Conservation (phyloP, 2,113 vertebrate genomes). For the Piprites chloris region DNA sequence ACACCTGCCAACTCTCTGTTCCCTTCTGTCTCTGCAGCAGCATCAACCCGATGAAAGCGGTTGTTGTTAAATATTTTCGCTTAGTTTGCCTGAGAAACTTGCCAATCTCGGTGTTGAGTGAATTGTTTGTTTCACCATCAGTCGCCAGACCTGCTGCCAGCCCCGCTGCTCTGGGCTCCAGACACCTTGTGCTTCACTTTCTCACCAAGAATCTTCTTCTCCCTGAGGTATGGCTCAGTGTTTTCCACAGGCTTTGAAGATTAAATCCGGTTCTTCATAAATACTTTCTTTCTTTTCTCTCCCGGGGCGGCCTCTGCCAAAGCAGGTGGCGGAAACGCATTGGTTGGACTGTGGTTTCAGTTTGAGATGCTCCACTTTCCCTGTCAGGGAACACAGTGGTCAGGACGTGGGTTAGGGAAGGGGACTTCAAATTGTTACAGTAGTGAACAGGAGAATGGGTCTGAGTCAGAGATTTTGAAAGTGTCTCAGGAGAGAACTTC, state of each 20-base stretch:
- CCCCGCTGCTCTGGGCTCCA: not conserved
- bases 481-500: not conserved
- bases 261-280: not conserved
- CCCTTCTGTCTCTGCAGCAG: not conserved
- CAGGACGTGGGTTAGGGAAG: not conserved
- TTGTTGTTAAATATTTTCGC: too few species aligned
- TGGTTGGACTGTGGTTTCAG: not conserved
- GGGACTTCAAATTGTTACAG: rapidly evolving
- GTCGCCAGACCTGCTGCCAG: not conserved
- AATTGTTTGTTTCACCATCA: too few species aligned
- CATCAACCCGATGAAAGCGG: not conserved
- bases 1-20: not conserved
- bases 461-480: not conserved
- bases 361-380: rapidly evolving
- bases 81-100: too few species aligned
- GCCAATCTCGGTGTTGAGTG: too few species aligned
- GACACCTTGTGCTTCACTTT: not conserved
- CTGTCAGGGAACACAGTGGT: not conserved
- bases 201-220: not conserved
- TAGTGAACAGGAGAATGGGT: rapidly evolving
- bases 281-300: not conserved
- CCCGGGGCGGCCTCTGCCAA: not conserved
- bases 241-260: not conserved
- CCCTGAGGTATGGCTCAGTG: not conserved
- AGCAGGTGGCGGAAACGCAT: not conserved